Evolutionary conservation across 2,113 vertebrate genomes (phyloP).

Genomic region (Calyptommatus sinebrachiatus): DNA sequence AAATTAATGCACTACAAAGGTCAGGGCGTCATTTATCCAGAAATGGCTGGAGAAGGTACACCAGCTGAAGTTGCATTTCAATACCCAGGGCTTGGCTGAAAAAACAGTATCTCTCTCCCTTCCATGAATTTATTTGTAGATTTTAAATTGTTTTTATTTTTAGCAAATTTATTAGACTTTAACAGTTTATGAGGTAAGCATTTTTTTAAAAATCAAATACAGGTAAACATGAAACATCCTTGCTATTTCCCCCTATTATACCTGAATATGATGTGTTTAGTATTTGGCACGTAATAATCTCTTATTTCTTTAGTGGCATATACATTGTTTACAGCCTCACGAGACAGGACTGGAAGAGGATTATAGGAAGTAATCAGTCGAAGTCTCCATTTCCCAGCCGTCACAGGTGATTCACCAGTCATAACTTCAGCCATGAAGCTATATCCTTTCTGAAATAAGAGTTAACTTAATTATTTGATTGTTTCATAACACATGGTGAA

Average conservation of each 20-base stretch:
- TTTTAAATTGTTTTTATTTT: too few relatives aligned
- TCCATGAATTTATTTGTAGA: too few relatives aligned
- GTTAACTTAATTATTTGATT: neutral
- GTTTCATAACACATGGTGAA: too few relatives aligned
- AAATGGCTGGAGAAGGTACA: too few relatives aligned
- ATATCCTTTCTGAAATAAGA: slow-evolving; percentile 81
- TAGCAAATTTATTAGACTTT: too few relatives aligned
- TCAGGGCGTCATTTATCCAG: too few relatives aligned
- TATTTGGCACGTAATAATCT: slow-evolving; percentile 85
- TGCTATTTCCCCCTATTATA: slow-evolving; percentile 52
- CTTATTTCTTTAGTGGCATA: slow-evolving; percentile 80
- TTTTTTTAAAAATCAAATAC: neutral
- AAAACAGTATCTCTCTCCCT: too few relatives aligned
- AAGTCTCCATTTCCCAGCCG: slow-evolving; percentile 78
- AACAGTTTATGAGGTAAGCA: too few relatives aligned
- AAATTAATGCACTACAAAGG: too few relatives aligned
- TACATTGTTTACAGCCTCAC: slow-evolving; percentile 62
- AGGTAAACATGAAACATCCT: neutral
- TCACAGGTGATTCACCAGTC: slow-evolving; percentile 58
- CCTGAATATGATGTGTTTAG: slow-evolving; percentile 85
- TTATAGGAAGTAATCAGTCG: slow-evolving; percentile 76
- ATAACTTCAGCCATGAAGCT: slow-evolving; percentile 84
- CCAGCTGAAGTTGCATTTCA: too few relatives aligned
- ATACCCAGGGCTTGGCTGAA: too few relatives aligned
- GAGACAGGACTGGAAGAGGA: slow-evolving; percentile 73